These are phyloP conservation scores for Hydrotaea cyrtoneurina DNA, from an alignment of 2,888 invertebrate genomes.

Conservation along the genomic window DNA sequence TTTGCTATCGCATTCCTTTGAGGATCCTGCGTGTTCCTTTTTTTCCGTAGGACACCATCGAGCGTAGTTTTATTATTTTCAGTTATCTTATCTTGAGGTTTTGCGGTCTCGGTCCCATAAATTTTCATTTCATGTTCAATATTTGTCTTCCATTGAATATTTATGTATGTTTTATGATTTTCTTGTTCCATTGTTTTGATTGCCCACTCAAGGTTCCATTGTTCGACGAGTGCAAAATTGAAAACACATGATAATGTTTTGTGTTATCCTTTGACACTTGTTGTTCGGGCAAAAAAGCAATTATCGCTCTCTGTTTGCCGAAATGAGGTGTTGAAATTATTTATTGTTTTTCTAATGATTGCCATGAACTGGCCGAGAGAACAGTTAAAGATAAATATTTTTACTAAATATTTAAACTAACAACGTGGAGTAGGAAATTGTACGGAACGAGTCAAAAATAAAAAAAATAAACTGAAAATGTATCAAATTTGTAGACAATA, in stretches of 20 bases:
- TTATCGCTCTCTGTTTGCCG: conserved; percentile 53
- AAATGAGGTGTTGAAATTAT: conserved; percentile 50
- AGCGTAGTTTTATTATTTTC: background rate
- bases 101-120: conserved; percentile 54
- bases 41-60: conserved; percentile 33
- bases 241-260: conserved; percentile 2
- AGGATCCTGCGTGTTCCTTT: conserved; percentile 19
- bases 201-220: conserved; percentile 35
- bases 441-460: too few relatives aligned
- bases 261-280: conserved; percentile 53
- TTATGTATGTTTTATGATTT: conserved; percentile 52
- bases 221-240: conserved; percentile 50
- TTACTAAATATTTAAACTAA: background rate
- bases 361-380: background rate
- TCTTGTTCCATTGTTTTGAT: conserved; percentile 44
- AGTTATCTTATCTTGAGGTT: conserved; percentile 33
- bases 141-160: conserved; percentile 43
- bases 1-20: background rate
- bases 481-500: too few relatives aligned
- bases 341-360: conserved; percentile 38
- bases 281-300: conserved; percentile 16
- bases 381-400: background rate
- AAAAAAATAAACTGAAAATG: too few relatives aligned
- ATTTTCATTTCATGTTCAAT: conserved; percentile 40
- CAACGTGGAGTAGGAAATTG: too few relatives aligned